These are phyloP conservation scores for Echinarachnius parma DNA, from an alignment of 53 echinoderm and acorn worm species.

Conservation along the genomic window DNA sequence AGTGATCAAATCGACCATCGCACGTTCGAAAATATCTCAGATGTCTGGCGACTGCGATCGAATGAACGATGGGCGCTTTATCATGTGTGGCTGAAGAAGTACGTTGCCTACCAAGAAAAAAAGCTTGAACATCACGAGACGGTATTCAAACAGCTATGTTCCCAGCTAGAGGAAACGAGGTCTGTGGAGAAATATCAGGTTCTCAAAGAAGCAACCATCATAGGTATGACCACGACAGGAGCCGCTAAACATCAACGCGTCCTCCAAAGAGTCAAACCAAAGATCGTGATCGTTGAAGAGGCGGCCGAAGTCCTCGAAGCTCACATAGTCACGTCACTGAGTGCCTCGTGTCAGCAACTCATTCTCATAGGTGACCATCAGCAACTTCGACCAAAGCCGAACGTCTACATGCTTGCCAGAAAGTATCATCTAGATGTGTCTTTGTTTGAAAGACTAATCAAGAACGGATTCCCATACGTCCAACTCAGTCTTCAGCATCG, in stretches of 20 bases:
- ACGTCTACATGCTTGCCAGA: slow-evolving; percentile 71
- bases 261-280: slow-evolving; percentile 55
- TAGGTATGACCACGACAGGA: slow-evolving; percentile 89
- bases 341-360: slow-evolving; percentile 64
- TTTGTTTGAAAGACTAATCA: slow-evolving; percentile 76
- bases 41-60: slow-evolving; percentile 39
- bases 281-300: slow-evolving; percentile 81
- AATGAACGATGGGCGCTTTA: slow-evolving; percentile 62
- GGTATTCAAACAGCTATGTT: slow-evolving; percentile 27
- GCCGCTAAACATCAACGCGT: slow-evolving; percentile 68
- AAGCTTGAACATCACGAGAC: slow-evolving; percentile 1
- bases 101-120: background rate
- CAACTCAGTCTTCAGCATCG: slow-evolving; percentile 63
- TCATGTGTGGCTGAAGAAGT: slow-evolving; percentile 42
- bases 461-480: slow-evolving; percentile 63
- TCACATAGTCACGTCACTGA: slow-evolving; percentile 77
- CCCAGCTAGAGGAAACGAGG: slow-evolving; percentile 39
- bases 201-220: slow-evolving; percentile 50
- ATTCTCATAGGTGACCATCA: slow-evolving; percentile 94
- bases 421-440: slow-evolving; percentile 73
- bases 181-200: slow-evolving; percentile 27
- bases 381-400: slow-evolving; percentile 84
- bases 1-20: background rate
- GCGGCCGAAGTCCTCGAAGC: slow-evolving; percentile 92
- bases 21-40: background rate